phyloP scores from a whole-genome alignment of 2,888 invertebrate genomes.

The Pollenia amentaria region DNA sequence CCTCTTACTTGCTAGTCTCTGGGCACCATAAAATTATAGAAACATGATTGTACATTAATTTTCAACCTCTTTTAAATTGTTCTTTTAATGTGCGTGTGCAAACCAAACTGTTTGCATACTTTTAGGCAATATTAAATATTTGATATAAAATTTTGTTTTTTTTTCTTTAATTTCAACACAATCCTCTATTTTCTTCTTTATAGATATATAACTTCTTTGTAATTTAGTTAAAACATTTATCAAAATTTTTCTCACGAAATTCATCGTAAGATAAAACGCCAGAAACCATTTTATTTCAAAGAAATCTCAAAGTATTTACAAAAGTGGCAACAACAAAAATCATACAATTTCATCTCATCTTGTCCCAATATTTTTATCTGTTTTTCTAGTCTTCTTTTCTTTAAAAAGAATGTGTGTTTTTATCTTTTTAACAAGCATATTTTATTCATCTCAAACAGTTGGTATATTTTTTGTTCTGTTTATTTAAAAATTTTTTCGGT shows the following conservation, averaged over 20 bases:
- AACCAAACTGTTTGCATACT: neutral
- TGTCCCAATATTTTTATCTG: constrained; percentile 8
- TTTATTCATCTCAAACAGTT: constrained; percentile 29
- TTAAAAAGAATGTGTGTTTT: neutral
- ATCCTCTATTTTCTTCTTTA: neutral
- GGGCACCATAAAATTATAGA: too few relatives aligned
- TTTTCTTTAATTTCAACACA: neutral
- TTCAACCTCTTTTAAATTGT: too few relatives aligned
- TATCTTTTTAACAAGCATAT: constrained; percentile 1
- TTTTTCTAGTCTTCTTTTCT: neutral
- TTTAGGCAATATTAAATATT: neutral
- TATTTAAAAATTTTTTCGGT: neutral
- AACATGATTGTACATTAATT: too few relatives aligned
- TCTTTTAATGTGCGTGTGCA: too few relatives aligned
- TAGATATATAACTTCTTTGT: neutral
- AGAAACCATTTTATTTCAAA: constrained; percentile 12
- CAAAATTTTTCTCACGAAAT: constrained; percentile 38
- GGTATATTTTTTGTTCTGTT: constrained; percentile 7
- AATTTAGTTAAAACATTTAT: constrained; percentile 42
- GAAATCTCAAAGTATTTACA: neutral
- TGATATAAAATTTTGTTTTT: neutral
- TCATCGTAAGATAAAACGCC: constrained; percentile 29
- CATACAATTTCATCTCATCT: constrained; percentile 38
- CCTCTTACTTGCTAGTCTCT: too few relatives aligned
- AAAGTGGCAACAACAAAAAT: constrained; percentile 9